These are phyloP conservation scores for Ageneiosus marmoratus DNA, from an alignment of 2,113 vertebrate genomes.

Conservation along the genomic window DNA sequence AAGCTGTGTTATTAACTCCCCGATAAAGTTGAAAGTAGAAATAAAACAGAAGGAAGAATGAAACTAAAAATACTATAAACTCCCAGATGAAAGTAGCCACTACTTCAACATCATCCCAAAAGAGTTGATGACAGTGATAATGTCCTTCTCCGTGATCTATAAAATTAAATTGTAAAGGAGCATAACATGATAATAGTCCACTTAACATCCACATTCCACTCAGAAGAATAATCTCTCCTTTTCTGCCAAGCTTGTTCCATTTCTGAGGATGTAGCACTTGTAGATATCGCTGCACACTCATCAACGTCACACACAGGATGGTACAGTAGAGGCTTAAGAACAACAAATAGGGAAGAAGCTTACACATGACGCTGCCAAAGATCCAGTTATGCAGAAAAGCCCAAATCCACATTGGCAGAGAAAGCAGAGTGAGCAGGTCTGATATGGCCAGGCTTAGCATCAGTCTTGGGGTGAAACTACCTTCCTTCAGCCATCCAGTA, in stretches of 20 bases:
- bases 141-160: too few species aligned
- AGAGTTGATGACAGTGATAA: accelerated
- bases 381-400: conserved; percentile 66
- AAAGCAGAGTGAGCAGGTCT: too few species aligned
- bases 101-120: conserved; percentile 53
- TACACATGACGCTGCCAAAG: conserved; percentile 63
- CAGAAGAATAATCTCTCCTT: conserved; percentile 54
- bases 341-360: conserved; percentile 63
- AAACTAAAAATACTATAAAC: conserved; percentile 65
- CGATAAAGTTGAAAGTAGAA: conserved; percentile 66
- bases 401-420: conserved; percentile 73
- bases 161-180: conserved; percentile 59
- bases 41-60: conserved; percentile 64
- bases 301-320: conserved; percentile 68
- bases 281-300: conserved; percentile 71
- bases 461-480: too few species aligned
- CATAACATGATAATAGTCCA: conserved; percentile 55
- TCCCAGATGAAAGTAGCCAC: conserved; percentile 60
- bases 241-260: conserved; percentile 57
- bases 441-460: too few species aligned
- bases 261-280: conserved; percentile 68
- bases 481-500: too few species aligned
- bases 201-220: conserved; percentile 53
- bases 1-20: conserved; percentile 64
- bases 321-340: conserved; percentile 73